Percentiles rank a stretch among this genome's conserved stretches.
phyloP scores from a whole-genome alignment of 37 sponge, comb jelly and placozoan species.

The Ephydatia muelleri region DNA sequence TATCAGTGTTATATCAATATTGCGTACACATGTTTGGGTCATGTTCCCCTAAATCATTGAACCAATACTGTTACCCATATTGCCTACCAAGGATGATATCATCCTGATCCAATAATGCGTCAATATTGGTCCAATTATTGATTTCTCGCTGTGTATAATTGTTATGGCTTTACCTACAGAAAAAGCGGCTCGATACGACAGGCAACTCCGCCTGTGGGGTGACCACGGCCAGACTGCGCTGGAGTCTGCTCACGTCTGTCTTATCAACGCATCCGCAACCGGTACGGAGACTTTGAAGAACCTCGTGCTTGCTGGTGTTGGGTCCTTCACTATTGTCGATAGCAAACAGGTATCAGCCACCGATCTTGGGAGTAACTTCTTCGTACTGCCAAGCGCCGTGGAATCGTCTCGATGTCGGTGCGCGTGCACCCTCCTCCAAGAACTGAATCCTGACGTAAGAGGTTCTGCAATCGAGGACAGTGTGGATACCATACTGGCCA shows the following conservation, averaged over 20 bases:
- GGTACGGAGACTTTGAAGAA: conserved; percentile 96
- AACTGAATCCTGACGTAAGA: conserved; percentile 81
- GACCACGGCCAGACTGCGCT: conserved; percentile 89
- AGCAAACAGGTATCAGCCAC: conserved; percentile 27
- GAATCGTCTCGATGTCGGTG: conserved; percentile 62
- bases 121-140: no score
- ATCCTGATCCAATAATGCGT: no score
- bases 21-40: no score
- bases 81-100: no score
- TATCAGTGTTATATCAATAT: no score
- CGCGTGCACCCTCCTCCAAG: conserved; percentile 56
- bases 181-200: conserved; percentile 88
- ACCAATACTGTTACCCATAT: no score
- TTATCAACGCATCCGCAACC: conserved; percentile 89
- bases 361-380: conserved; percentile 86
- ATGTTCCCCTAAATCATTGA: no score
- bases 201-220: conserved; percentile 98
- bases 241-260: conserved; percentile 87
- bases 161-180: conserved; percentile 57
- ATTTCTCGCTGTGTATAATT: no score
- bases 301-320: conserved; percentile 91
- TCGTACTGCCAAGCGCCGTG: conserved; percentile 55
- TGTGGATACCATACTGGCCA: conserved; percentile 26
- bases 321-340: conserved; percentile 82
- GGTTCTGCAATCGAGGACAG: conserved; percentile 61